A percentile compares a stretch with the other conserved stretches of the same genome.
These are phyloP conservation scores for Sepiola atlantica DNA, from an alignment of 2,888 invertebrate genomes.

Conservation along the genomic window DNA sequence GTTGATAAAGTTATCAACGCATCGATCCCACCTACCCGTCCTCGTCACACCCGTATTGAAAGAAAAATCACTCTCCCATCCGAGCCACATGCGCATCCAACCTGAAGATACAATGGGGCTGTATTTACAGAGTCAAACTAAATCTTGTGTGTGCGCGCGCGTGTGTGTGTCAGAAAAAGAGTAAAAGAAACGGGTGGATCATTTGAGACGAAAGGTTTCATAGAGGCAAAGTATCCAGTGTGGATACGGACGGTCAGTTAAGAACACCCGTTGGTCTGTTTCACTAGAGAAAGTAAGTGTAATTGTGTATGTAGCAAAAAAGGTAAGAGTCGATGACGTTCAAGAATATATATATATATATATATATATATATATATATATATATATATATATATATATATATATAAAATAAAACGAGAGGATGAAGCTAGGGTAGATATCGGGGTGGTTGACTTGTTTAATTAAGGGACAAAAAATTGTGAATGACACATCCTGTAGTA, in stretches of 20 bases:
- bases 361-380: too few species aligned
- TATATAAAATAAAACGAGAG: not conserved
- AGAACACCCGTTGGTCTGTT: not conserved
- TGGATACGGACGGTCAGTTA: constrained; percentile 5
- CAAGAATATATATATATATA: not conserved
- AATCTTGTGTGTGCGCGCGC: not conserved
- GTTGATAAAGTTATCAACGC: not conserved
- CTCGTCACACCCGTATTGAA: not conserved
- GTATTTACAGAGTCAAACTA: constrained; percentile 1
- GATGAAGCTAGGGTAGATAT: not conserved
- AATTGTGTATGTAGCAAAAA: not conserved
- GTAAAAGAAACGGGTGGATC: not conserved
- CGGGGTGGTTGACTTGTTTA: not conserved
- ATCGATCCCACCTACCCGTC: not conserved
- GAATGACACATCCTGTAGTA: constrained; percentile 32
- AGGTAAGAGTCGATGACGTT: not conserved
- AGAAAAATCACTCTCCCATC: not conserved
- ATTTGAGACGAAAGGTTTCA: not conserved
- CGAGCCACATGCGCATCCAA: not conserved
- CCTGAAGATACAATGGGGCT: not conserved
- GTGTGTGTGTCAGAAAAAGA: not conserved
- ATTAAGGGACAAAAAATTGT: not conserved
- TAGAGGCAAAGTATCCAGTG: not conserved
- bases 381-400: not conserved
- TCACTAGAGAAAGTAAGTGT: not conserved